Percentiles rank a stretch among this genome's conserved stretches.
Evolutionary conservation across 2,888 invertebrate species (phyloP).

Genomic region (Scaeva pyrastri): DNA sequence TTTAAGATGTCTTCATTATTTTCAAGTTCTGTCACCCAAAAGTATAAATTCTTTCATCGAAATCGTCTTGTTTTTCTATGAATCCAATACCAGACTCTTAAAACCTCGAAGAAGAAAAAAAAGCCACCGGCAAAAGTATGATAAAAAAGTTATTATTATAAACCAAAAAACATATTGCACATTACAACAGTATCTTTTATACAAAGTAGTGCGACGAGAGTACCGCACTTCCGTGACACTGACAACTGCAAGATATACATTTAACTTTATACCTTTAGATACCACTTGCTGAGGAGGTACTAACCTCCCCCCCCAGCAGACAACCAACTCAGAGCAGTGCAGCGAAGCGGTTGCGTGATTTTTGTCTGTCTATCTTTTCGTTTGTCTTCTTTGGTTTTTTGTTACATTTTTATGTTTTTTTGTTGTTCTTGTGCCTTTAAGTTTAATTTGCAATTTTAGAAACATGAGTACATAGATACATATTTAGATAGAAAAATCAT

Average conservation of each 20-base stretch:
- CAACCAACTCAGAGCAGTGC: not conserved
- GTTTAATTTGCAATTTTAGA: not conserved
- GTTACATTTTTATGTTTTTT: not conserved
- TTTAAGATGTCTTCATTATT: too few species aligned
- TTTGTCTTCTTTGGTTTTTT: not conserved
- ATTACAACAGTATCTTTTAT: not conserved
- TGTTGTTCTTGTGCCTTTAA: not conserved
- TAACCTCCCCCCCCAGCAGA: not conserved
- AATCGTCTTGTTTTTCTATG: too few species aligned
- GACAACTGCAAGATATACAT: conserved; percentile 7
- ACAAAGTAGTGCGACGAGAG: conserved; percentile 14
- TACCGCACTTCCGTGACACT: conserved; percentile 56
- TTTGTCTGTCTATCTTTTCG: not conserved
- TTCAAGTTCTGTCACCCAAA: too few species aligned
- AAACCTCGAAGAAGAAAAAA: not conserved
- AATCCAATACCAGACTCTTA: not conserved
- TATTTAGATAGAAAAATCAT: too few species aligned
- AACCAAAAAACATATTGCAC: conserved; percentile 48
- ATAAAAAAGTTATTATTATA: conserved; percentile 9
- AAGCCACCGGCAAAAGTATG: not conserved
- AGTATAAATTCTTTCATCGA: too few species aligned
- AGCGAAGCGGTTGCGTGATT: conserved; percentile 26
- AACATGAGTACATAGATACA: too few species aligned
- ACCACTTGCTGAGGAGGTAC: conserved; percentile 35
- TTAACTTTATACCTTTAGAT: conserved; percentile 8